Evolutionary conservation across 2,888 invertebrate genomes (phyloP).

Genomic region (Caenorhabditis wallacei): DNA sequence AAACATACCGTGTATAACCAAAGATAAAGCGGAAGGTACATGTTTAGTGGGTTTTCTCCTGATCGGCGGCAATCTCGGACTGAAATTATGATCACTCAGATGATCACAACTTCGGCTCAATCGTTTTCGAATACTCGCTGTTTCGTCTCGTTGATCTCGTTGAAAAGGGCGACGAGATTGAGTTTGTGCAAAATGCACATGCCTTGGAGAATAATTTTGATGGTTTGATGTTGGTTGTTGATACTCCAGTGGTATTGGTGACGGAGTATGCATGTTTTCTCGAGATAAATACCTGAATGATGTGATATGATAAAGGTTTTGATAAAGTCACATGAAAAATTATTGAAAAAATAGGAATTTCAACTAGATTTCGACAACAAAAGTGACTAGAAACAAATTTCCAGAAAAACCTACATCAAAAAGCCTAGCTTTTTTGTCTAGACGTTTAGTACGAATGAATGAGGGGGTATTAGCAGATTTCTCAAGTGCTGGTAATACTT

Average conservation of each 20-base stretch:
- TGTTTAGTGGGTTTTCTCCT: constrained; percentile 70
- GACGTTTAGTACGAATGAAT: constrained; percentile 22
- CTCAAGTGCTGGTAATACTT: constrained; percentile 58
- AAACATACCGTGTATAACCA: constrained; percentile 55
- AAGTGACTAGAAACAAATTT: not conserved
- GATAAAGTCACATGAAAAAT: not conserved
- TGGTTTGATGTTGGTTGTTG: constrained; percentile 24
- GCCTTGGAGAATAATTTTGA: constrained; percentile 51
- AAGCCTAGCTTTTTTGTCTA: constrained; percentile 32
- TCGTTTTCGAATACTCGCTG: constrained; percentile 63
- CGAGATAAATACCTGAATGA: constrained; percentile 62
- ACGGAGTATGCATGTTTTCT: constrained; percentile 62
- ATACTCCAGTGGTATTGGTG: constrained; percentile 49
- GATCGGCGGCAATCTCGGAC: constrained; percentile 72
- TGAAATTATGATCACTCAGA: constrained; percentile 64
- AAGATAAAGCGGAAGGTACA: constrained; percentile 39
- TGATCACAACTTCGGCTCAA: constrained; percentile 71
- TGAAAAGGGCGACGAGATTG: constrained; percentile 52
- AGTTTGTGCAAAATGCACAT: constrained; percentile 59
- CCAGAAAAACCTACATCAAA: not conserved
- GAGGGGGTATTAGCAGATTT: constrained; percentile 14
- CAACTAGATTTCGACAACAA: not conserved
- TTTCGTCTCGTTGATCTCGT: constrained; percentile 55
- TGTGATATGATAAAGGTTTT: not conserved
- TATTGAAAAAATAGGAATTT: not conserved